Evolutionary conservation across 2,888 invertebrate species (phyloP).

Genomic region (Girardia tigrina): DNA sequence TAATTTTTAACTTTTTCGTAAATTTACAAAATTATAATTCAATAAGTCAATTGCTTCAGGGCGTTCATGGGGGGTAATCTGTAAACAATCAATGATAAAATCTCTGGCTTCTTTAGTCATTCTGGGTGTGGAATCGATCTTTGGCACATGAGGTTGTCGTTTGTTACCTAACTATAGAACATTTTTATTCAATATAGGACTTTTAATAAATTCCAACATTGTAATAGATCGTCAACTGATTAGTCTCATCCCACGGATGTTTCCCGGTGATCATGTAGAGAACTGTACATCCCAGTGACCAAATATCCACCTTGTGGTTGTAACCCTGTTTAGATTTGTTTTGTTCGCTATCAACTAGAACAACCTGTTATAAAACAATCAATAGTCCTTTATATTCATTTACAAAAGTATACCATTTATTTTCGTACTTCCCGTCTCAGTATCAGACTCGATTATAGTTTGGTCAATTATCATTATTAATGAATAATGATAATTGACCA

Average conservation of each 20-base stretch:
- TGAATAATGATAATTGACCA: no score
- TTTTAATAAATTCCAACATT: neutral
- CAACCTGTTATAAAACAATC: no score
- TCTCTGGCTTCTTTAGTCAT: constrained; percentile 8
- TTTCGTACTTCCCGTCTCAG: no score
- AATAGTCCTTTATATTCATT: no score
- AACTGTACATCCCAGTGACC: constrained; percentile 18
- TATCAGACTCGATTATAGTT: no score
- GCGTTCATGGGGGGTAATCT: neutral
- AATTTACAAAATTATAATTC: constrained; percentile 5
- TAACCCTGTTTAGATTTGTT: constrained; percentile 1
- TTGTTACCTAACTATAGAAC: neutral
- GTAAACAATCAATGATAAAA: neutral
- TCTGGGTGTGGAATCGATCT: neutral
- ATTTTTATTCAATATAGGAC: neutral
- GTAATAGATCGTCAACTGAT: neutral
- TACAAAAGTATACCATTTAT: no score
- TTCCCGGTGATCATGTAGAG: constrained; percentile 24
- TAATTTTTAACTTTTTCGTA: no score
- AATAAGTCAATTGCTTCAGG: neutral
- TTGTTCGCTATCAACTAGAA: neutral
- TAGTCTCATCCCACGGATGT: neutral
- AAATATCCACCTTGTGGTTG: neutral
- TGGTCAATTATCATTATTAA: no score
- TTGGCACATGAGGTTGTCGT: neutral